Base-by-base conservation (phyloP, 1,140 invertebrate genomes). In the Temnothorax curvispinosus region DNA sequence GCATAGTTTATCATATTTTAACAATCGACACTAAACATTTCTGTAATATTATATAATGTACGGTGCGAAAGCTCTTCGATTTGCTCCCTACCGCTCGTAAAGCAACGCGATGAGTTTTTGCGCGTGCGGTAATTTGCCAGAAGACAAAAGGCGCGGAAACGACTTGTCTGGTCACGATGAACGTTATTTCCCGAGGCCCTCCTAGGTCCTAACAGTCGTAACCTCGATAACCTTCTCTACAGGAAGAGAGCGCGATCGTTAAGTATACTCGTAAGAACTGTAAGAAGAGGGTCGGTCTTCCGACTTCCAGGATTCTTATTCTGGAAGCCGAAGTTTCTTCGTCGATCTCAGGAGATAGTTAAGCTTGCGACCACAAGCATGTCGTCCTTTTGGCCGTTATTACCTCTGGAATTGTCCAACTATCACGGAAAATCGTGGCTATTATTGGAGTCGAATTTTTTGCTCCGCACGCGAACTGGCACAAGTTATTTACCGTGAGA, bases 111-210 rank as follows among this genome's bases (percentile, higher is more conserved):
- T 44, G 21, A 69, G 72, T 64, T 88, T 74, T 86, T 47, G 15
- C 2, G 15, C 2, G 35, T n/a, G 56, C 41, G 60, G 64, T 80
- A 74, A 78, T 74, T 32, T 13, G 21, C 27, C 11, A 9, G 15
- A 15, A 75, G 52, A 81, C 41, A 75, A 74, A 80, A 67, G 18
- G 18, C 56, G n/a, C 38, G 54, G 35, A 44, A 56, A 27, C 6
- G 38, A 18, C 15, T 62, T 56, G 27, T 52, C 71, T 80, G n/a
- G 65, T 15, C 32, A 38, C 50, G 72, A 87, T 56, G 56, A 88
- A 78, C 41, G 69, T 71, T 80, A 88, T 88, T 88, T 86, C 85
- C 67, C 52, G 15, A 60, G 60, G 21, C 27, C 27, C 50, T 74
- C 50, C 18, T 11, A 32, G 11, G 52, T 52, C 54, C 52, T 76